Base-by-base conservation (phyloP, 2,888 invertebrate species). In the Bembecia ichneumoniformis region DNA sequence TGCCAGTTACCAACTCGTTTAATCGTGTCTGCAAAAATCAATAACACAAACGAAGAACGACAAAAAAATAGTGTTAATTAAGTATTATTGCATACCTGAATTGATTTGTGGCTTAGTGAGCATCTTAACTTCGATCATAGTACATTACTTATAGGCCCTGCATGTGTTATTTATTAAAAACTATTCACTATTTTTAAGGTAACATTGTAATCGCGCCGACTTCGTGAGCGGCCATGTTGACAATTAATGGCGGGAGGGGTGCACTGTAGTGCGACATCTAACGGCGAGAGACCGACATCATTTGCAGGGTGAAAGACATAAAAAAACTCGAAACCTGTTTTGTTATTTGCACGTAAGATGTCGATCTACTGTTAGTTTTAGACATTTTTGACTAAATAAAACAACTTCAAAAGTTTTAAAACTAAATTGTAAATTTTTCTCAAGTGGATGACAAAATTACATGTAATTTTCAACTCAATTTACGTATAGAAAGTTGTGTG, bases 251-350 rank as follows among this genome's bases (percentile, higher is more conserved):
- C 51, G 56, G 55, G 55, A 61, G 62, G 60, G 58, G 14, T 3
- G 28, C 28, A 9, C 0, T 40, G 55, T 49, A 48, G 53, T 47
- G 58, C 71, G 78, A 71, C 80, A 80, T 74, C 80, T 80, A 66
- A 56, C 62, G 65, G 55, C 58, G 62, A 63, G 63, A 59, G 54
- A 56, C 53, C 55, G 53, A 55, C 64, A 51, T 4, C 53, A 47
- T 49, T 55, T 35, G 59, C 51, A 60, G 66, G 62, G 59, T 55
- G 56, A 56, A 49, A 55, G 50, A 56, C 40, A 4, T n/a, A 40
- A 40, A 40, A 28, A 28, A 28, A 28, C 4, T 4, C 9, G 9
- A 28, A 28, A 7, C 28, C 28, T 28, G 28, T 28, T 28, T 28
- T 28, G 9, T 9, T 28, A 0, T 28, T 28, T 28, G 28, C 9